These are phyloP conservation scores for Timandra comae DNA, from an alignment of 2,888 invertebrate genomes.

Conservation along the genomic window DNA sequence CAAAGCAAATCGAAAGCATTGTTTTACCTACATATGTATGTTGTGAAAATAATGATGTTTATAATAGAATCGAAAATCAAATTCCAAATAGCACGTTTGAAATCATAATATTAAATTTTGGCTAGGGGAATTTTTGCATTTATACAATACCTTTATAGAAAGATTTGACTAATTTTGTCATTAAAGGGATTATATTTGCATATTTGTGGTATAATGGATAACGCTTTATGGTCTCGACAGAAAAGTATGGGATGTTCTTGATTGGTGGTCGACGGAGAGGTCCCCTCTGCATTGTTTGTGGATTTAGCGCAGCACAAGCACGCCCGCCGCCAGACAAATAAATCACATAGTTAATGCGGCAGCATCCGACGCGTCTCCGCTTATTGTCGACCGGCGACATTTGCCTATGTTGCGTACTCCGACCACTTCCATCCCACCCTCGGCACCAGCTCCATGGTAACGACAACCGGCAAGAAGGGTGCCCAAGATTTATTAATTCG, in stretches of 20 bases:
- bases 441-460: slow-evolving; percentile 26
- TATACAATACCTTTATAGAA: no score
- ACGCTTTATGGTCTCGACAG: slow-evolving; percentile 27
- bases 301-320: slow-evolving; percentile 52
- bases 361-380: slow-evolving; percentile 65
- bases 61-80: no score
- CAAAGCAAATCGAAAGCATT: no score
- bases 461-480: slow-evolving; percentile 48
- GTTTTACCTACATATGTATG: no score
- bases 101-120: no score
- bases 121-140: no score
- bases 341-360: slow-evolving; percentile 67
- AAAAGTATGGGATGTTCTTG: slow-evolving; percentile 32
- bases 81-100: no score
- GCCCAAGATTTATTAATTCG: slow-evolving; percentile 59
- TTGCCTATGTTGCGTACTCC: slow-evolving; percentile 33
- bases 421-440: slow-evolving; percentile 13
- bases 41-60: no score
- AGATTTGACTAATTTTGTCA: no score
- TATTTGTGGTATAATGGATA: slow-evolving; percentile 41
- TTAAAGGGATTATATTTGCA: slow-evolving; percentile 41
- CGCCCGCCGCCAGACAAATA: slow-evolving; percentile 67
- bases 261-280: slow-evolving; percentile 26
- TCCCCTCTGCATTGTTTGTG: slow-evolving; percentile 54
- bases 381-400: slow-evolving; percentile 44